Base-by-base conservation (phyloP, 2,797 vertebrate genomes). In the Alca torda region DNA sequence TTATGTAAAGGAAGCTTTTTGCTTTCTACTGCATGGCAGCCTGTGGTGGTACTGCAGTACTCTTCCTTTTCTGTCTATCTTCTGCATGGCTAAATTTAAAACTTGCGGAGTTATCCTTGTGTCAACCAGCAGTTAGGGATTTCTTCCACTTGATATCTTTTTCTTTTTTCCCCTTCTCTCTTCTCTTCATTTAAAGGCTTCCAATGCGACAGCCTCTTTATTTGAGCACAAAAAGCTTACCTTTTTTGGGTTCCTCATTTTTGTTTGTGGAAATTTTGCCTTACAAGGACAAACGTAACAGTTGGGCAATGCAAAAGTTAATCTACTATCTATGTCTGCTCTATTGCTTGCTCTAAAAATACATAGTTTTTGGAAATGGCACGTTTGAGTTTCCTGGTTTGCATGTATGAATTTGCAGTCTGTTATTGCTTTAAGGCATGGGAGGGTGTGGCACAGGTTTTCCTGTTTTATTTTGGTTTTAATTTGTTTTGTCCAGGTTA, bases 391-490 rank as follows among this genome's bases (percentile, higher is more conserved):
- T 94, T 96, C 85, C 89, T 69, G 70, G 46, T 91, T 63, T 83
- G 67, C 39, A 8, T 37, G 35, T 41, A 11, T 23, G 48, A 69
- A 82, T 89, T 79, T 91, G 89, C 57, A 83, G 57, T 25, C 61
- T 75, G 33, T 51, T 76, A 28, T 0, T 93, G 75, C 89, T 91
- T 81, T 88, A 81, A 89, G 59, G 89, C 60, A 31, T 41, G 50
- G 60, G 50, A 94, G 61, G 84, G 64, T 83, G 60, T 91, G 89
- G 72, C 41, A n/a, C 0, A 4, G 80, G 23, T 78, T 92, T 94
- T 95, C 92, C 92, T 82, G 56, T 28, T 92, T 89, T 79, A 43
- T 53, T 96, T 93, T 80, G 35, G 1, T 31, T 91, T 68, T 61
- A 18, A 69, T 76, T 89, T 57, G 30, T 84, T 92, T 95, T 82